phyloP scores from a whole-genome alignment of 2,888 invertebrate species.

The Andricus quercusramuli region DNA sequence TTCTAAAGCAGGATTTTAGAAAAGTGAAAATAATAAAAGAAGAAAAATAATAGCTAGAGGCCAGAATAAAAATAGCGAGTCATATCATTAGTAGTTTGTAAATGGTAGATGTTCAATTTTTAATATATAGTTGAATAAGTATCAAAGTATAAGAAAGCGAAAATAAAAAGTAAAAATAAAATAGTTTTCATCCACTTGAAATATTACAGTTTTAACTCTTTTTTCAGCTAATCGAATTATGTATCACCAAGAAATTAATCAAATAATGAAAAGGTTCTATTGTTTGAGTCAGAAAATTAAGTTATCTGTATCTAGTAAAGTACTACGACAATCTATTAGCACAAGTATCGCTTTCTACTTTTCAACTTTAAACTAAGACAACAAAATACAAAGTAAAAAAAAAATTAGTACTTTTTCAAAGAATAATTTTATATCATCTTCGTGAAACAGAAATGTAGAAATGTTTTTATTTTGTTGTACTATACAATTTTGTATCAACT shows the following conservation, averaged over 20 bases:
- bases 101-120: conserved; percentile 1
- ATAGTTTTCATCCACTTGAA: not conserved
- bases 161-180: not conserved
- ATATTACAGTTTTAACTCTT: not conserved
- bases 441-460: not conserved
- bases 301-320: not conserved
- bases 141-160: not conserved
- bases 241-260: not conserved
- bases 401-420: not conserved
- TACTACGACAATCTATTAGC: not conserved
- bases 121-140: not conserved
- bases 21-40: conserved; percentile 18
- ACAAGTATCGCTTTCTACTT: not conserved
- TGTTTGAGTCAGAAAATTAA: conserved; percentile 21
- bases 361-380: not conserved
- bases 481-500: not conserved
- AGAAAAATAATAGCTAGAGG: not conserved
- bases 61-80: not conserved
- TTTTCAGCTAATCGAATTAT: not conserved
- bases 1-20: not conserved
- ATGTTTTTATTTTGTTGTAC: not conserved
- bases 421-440: not conserved
- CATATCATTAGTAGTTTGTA: not conserved
- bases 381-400: not conserved
- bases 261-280: not conserved